Evolutionary conservation across 2,888 invertebrate genomes (phyloP), one percentile per base, ranked within the genome.

Genomic region (Eupithecia abbreviata): DNA sequence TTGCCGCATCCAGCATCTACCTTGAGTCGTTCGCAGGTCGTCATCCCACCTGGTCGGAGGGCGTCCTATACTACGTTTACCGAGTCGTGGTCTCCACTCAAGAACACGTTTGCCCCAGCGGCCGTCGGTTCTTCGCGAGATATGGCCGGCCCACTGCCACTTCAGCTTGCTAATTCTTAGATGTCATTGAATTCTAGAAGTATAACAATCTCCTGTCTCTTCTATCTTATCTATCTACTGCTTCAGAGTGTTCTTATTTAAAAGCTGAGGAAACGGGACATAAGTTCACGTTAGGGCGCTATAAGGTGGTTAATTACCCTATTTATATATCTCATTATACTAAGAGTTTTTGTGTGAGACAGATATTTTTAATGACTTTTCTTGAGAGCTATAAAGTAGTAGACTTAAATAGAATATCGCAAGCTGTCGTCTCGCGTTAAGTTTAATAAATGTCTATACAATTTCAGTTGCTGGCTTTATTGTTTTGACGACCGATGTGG

Each of bases 251-350:
- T 78, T 86, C 86, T 87, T 88, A 88, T 89, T 92, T 89, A 88
- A 87, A 88, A 86, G 84, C 82, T 80, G 83, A 88, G 90, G 91
- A 91, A 90, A 88, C 85, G 85, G 82, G 81, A 85, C 90, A 90
- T 91, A 90, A 88, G 88, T 91, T 85, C 83, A 88, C 86, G 86
- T 89, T 90, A 86, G 84, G 86, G 82, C 83, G 84, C 85, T 87
- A 83, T 87, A 88, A 85, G 86, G 71, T 87, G 83, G 86, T 90
- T 91, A 91, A 91, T 91, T 88, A 82, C 86, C 84, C 87, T 87
- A 91, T 91, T 91, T 88, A 88, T 91, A 87, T 87, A 84, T 84
- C 84, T 86, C 85, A 83, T 85, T 87, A 84, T 79, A 79, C 79
- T 84, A 83, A 82, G 84, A 83, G 80, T 80, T 80, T 84, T 82